phyloP scores from a whole-genome alignment of 2,113 vertebrate species.

The Eurystomus gularis region DNA sequence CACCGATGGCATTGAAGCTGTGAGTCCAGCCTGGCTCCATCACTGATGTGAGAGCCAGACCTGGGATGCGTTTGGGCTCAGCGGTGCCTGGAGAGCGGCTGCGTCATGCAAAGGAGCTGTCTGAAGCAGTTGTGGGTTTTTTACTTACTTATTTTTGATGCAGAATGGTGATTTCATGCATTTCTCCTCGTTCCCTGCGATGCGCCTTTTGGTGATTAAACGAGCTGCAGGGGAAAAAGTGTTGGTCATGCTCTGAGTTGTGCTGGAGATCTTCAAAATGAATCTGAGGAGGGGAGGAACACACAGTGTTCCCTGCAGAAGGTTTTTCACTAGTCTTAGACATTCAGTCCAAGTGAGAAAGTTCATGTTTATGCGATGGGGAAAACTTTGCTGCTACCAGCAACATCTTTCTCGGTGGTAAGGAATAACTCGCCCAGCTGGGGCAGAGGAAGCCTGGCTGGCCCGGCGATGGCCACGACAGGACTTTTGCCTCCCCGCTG shows the following conservation, averaged over 20 bases:
- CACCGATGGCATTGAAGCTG: neutral
- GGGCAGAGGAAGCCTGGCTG: neutral
- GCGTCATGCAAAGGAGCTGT: neutral
- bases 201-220: neutral
- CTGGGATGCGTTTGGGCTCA: neutral
- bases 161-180: neutral
- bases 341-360: neutral
- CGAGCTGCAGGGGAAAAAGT: neutral
- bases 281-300: neutral
- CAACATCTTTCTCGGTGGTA: neutral
- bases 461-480: neutral
- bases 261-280: neutral
- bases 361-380: rapidly evolving
- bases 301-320: neutral
- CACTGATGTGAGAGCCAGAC: neutral
- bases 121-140: neutral
- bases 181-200: neutral
- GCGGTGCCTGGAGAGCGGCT: neutral
- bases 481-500: neutral
- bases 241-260: neutral
- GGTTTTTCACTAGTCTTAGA: neutral
- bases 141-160: neutral
- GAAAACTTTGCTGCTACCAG: neutral
- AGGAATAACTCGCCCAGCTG: neutral
- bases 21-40: neutral